Conservation (phyloP, 2,797 vertebrate genomes). For the Champsocephalus esox region DNA sequence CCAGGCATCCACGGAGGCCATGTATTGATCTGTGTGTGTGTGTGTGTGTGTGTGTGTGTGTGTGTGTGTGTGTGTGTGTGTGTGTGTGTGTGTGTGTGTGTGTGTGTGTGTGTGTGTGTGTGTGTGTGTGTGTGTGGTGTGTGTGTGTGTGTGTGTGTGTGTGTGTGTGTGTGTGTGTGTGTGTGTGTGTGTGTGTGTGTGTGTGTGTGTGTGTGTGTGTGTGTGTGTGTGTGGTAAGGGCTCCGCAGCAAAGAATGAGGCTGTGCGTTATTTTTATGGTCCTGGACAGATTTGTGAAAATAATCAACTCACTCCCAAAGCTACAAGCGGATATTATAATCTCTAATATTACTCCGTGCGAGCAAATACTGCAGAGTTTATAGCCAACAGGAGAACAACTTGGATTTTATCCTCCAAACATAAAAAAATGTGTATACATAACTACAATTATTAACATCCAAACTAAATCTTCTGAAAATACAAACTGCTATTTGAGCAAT, state of each 20-base stretch:
- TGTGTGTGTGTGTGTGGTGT: constrained; percentile 22
- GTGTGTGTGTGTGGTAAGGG: constrained; percentile 31
- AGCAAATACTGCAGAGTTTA: constrained; percentile 31
- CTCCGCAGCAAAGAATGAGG: constrained; percentile 32
- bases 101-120: constrained; percentile 32
- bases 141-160: constrained; percentile 26
- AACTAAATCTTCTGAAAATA: background rate
- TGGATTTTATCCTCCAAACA: background rate
- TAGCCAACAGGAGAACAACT: constrained; percentile 45
- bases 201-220: constrained; percentile 33
- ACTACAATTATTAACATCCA: constrained; percentile 11
- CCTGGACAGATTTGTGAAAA: constrained; percentile 75
- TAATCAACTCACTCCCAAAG: constrained; percentile 69
- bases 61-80: constrained; percentile 8
- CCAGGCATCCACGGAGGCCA: constrained; percentile 80
- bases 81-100: background rate
- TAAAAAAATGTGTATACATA: background rate
- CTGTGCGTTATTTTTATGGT: constrained; percentile 70
- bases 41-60: constrained; percentile 23
- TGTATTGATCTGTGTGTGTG: constrained; percentile 77
- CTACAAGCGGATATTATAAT: constrained; percentile 45
- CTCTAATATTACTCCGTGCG: constrained; percentile 30
- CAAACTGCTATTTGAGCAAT: background rate
- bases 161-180: constrained; percentile 1
- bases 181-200: background rate